These are phyloP conservation scores for Eulimnadia texana DNA, from an alignment of 1,140 invertebrate genomes.

Conservation along the genomic window DNA sequence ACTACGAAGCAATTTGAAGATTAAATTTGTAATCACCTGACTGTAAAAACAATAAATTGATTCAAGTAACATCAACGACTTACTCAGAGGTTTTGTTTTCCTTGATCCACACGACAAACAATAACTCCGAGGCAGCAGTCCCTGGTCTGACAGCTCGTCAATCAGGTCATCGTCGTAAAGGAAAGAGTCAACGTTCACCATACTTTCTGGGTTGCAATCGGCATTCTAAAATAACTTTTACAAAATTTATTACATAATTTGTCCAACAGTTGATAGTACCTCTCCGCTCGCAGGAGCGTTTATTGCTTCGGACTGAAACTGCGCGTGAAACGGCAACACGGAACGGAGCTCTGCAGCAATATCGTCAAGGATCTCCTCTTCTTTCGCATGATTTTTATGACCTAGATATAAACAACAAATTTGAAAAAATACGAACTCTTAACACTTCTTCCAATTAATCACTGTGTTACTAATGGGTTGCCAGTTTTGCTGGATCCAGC, in stretches of 20 bases:
- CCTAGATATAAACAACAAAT: background rate
- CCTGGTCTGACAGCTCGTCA: conserved; percentile 42
- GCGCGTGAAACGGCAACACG: conserved; percentile 38
- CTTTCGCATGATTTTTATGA: conserved; percentile 16
- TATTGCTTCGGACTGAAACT: conserved; percentile 41
- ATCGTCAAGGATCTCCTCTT: conserved; percentile 27
- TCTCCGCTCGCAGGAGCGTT: conserved; percentile 33
- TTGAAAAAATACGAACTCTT: conserved; percentile 10
- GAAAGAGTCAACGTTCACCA: conserved; percentile 54
- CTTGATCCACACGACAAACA: conserved; percentile 46
- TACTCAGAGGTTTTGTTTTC: conserved; percentile 40
- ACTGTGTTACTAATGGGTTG: conserved; percentile 19
- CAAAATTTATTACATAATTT: conserved; percentile 7
- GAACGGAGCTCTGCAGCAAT: conserved; percentile 38
- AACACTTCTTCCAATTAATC: background rate
- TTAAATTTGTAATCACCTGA: background rate
- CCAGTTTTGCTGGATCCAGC: conserved; percentile 26
- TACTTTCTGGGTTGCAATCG: conserved; percentile 39
- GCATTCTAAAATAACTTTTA: conserved; percentile 39
- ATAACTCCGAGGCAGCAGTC: conserved; percentile 43
- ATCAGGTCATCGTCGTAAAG: conserved; percentile 48
- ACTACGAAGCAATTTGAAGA: conserved; percentile 31
- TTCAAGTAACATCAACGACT: no score
- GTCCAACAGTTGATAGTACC: conserved; percentile 24
- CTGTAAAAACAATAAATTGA: background rate